phyloP scores from a whole-genome alignment of 2,797 vertebrate species.

The Discoglossus pictus region DNA sequence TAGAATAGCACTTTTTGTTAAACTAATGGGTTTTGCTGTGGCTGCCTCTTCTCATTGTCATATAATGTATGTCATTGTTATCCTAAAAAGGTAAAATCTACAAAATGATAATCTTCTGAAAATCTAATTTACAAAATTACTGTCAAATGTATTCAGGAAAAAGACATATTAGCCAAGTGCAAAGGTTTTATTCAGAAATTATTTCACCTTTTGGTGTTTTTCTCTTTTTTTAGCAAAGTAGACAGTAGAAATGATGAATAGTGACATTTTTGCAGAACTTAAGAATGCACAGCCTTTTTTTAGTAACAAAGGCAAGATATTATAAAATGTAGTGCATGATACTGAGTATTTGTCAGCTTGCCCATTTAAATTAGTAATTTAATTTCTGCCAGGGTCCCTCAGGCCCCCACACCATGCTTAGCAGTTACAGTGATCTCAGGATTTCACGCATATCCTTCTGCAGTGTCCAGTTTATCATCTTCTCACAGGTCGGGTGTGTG shows the following conservation, averaged over 20 bases:
- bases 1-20: slow-evolving; percentile 22
- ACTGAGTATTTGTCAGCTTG: no score
- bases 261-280: not conserved
- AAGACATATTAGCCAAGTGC: slow-evolving; percentile 2
- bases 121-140: slow-evolving; percentile 42
- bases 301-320: not conserved
- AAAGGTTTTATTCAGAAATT: not conserved
- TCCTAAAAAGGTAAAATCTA: slow-evolving; percentile 4
- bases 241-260: slow-evolving; percentile 14
- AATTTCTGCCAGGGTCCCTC: no score
- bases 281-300: not conserved
- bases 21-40: slow-evolving; percentile 26
- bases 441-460: no score
- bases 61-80: slow-evolving; percentile 35
- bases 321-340: no score
- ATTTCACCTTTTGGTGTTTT: not conserved
- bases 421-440: no score
- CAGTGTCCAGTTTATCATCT: no score
- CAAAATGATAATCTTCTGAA: slow-evolving; percentile 24
- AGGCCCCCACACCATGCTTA: no score
- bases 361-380: no score
- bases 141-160: slow-evolving; percentile 16
- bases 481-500: no score
- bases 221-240: slow-evolving; percentile 1
- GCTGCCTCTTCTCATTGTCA: slow-evolving; percentile 24